A percentile compares a stretch with the other conserved stretches of the same genome.
These are phyloP conservation scores for Agrilus mali DNA, from an alignment of 2,888 invertebrate genomes.

Conservation along the genomic window DNA sequence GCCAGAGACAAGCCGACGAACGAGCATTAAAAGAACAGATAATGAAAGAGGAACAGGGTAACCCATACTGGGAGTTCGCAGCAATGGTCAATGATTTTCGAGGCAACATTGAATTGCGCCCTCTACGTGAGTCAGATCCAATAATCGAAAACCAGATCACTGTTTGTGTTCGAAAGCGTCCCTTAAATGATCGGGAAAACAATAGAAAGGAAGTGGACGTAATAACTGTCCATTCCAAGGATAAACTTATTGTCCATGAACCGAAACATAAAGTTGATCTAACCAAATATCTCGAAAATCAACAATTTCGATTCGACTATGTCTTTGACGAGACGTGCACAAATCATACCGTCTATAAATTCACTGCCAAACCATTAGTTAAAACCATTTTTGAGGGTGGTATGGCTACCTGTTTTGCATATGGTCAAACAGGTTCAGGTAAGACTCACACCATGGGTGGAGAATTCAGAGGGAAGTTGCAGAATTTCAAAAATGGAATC, in stretches of 20 bases:
- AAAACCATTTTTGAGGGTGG: slow-evolving; percentile 97
- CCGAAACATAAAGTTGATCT: slow-evolving; percentile 93
- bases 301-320: slow-evolving; percentile 96
- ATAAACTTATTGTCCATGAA: slow-evolving; percentile 77
- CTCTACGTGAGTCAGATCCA: slow-evolving; percentile 67
- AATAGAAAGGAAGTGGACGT: slow-evolving; percentile 87
- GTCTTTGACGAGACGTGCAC: slow-evolving; percentile 92
- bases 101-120: slow-evolving; percentile 72
- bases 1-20: slow-evolving; percentile 76
- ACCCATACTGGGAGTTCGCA: slow-evolving; percentile 94
- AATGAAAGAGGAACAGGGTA: slow-evolving; percentile 84
- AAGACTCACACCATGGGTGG: slow-evolving; percentile 99
- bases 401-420: slow-evolving; percentile 99
- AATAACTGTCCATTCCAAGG: slow-evolving; percentile 88
- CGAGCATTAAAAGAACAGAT: slow-evolving; percentile 81
- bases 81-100: slow-evolving; percentile 89
- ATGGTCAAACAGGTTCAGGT: slow-evolving; percentile 97
- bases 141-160: slow-evolving; percentile 92
- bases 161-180: slow-evolving; percentile 96
- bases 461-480: slow-evolving; percentile 77
- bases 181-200: slow-evolving; percentile 85
- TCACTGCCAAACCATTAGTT: slow-evolving; percentile 95
- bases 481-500: slow-evolving; percentile 93
- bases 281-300: slow-evolving; percentile 96
- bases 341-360: slow-evolving; percentile 95